Evolutionary conservation across 2,797 vertebrate genomes (phyloP).

Genomic region (Chromis chromis): DNA sequence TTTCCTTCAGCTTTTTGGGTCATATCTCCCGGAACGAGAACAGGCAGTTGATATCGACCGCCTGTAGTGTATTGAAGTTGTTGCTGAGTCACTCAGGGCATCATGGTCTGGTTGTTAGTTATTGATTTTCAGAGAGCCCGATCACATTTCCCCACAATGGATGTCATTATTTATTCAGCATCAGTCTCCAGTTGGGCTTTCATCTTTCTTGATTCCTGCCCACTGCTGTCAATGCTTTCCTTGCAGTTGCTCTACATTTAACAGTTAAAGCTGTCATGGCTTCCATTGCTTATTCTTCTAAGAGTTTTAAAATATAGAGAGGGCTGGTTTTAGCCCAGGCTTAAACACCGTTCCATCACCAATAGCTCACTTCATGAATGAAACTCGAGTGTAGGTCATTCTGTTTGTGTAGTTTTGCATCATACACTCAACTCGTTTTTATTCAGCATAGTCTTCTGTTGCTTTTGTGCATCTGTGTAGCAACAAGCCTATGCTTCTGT

Average conservation of each 20-base stretch:
- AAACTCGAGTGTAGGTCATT: conserved; percentile 6
- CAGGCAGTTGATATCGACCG: conserved; percentile 68
- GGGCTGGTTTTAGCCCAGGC: neutral
- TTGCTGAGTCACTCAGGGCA: conserved; percentile 81
- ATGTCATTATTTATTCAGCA: conserved; percentile 83
- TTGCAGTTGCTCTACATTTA: conserved; percentile 63
- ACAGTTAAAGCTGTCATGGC: conserved; percentile 50
- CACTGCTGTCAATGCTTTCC: conserved; percentile 48
- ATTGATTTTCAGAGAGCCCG: conserved; percentile 81
- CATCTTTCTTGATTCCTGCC: conserved; percentile 69
- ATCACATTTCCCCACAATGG: conserved; percentile 81
- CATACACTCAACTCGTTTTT: conserved; percentile 26
- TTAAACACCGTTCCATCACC: conserved; percentile 5
- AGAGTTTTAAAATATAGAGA: conserved; percentile 27
- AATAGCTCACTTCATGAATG: conserved; percentile 20
- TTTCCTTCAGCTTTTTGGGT: conserved; percentile 52
- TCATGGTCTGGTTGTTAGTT: conserved; percentile 77
- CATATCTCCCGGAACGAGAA: conserved; percentile 60
- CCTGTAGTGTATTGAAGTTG: conserved; percentile 72
- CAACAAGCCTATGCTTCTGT: conserved; percentile 67
- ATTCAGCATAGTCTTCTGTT: conserved; percentile 43
- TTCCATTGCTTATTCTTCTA: conserved; percentile 17
- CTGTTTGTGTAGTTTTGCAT: conserved; percentile 35
- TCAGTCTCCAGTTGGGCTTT: conserved; percentile 70
- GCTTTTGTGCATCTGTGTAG: conserved; percentile 69